Percentiles rank a stretch among this genome's conserved stretches.
Conservation (phyloP, 2,888 invertebrate genomes). For the Malthinus flaveolus region DNA sequence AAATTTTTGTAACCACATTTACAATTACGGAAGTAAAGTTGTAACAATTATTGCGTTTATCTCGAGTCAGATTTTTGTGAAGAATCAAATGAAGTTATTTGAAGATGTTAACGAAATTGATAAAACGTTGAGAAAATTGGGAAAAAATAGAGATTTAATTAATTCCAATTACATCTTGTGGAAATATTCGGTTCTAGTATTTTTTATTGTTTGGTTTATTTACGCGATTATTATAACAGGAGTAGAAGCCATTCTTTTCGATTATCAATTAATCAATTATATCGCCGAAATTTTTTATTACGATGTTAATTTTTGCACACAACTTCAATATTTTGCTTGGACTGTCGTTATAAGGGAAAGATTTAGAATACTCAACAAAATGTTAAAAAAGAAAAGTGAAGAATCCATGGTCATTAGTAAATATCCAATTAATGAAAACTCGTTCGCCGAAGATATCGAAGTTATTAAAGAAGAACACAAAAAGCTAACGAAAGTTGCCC, state of each 20-base stretch:
- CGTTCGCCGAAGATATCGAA: conserved; percentile 18
- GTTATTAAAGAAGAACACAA: conserved; percentile 22
- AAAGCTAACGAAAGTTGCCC: conserved; percentile 15
- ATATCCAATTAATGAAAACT: conserved; percentile 21
- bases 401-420: conserved; percentile 16
- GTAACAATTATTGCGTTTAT: conserved; percentile 13
- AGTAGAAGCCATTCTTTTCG: background rate
- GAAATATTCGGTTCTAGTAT: conserved; percentile 1
- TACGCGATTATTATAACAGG: background rate
- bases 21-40: conserved; percentile 10
- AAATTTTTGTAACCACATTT: conserved; percentile 11
- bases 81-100: conserved; percentile 9
- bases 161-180: conserved; percentile 16
- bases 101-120: conserved; percentile 17
- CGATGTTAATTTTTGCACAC: conserved; percentile 13
- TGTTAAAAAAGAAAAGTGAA: conserved; percentile 16
- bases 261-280: background rate
- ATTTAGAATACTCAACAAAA: conserved; percentile 14
- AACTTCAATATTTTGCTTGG: conserved; percentile 23
- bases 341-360: conserved; percentile 14
- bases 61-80: conserved; percentile 14
- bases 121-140: conserved; percentile 9
- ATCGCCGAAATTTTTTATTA: background rate
- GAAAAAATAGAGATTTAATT: conserved; percentile 5
- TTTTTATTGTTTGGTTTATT: background rate